These are phyloP conservation scores for Pheosia tremula DNA, from an alignment of 2,888 invertebrate genomes.

Conservation along the genomic window DNA sequence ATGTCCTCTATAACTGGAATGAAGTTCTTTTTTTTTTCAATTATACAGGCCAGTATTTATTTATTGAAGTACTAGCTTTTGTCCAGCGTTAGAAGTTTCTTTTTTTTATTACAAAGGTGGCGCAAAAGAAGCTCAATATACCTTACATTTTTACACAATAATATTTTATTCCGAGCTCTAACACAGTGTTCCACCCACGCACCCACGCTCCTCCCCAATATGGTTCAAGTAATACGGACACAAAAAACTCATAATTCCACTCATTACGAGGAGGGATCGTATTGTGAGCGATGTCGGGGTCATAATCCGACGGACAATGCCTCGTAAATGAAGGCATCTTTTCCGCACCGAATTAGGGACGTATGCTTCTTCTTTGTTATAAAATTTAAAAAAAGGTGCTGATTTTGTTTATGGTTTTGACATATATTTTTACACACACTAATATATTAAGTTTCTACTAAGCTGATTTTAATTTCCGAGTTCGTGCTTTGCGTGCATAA, in stretches of 20 bases:
- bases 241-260: constrained; percentile 74
- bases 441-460: no score
- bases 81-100: no score
- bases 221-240: constrained; percentile 56
- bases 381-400: constrained; percentile 29
- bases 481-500: background rate
- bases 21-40: no score
- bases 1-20: no score
- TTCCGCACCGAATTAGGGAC: constrained; percentile 58
- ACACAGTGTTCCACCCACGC: constrained; percentile 30
- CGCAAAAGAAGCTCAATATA: background rate
- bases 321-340: constrained; percentile 61
- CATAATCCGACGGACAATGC: constrained; percentile 67
- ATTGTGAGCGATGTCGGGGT: constrained; percentile 44
- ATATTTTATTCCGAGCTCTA: constrained; percentile 33
- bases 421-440: no score
- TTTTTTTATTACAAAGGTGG: background rate
- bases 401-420: background rate
- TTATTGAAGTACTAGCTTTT: no score
- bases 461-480: no score
- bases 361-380: constrained; percentile 44
- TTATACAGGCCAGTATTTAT: no score
- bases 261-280: constrained; percentile 59
- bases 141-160: background rate
- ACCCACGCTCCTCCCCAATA: constrained; percentile 14